These are phyloP conservation scores for Polymixis flavicincta DNA, from an alignment of 2,888 invertebrate species.

Conservation along the genomic window DNA sequence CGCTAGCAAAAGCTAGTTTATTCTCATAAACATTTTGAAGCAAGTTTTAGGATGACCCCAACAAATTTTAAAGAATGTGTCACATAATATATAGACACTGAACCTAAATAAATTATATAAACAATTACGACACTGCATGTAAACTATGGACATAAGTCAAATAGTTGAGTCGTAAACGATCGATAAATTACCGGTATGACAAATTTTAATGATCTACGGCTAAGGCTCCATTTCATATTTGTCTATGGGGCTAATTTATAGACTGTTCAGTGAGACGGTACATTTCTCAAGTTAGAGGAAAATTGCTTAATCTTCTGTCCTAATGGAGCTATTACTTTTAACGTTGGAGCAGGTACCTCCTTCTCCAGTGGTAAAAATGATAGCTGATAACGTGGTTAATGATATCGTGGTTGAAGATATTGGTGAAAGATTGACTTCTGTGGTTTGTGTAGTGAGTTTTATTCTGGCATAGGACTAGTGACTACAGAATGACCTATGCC, in stretches of 20 bases:
- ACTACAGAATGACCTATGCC: not conserved
- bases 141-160: conserved; percentile 34
- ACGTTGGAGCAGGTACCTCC: not conserved
- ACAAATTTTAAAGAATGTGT: conserved; percentile 11
- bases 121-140: conserved; percentile 38
- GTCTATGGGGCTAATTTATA: conserved; percentile 39
- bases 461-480: not conserved
- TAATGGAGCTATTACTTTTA: conserved; percentile 44
- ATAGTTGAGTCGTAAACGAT: conserved; percentile 44
- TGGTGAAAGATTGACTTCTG: conserved; percentile 12
- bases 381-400: too few relatives aligned
- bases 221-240: conserved; percentile 39
- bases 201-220: conserved; percentile 52
- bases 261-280: conserved; percentile 12
- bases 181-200: conserved; percentile 49
- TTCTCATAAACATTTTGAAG: not conserved
- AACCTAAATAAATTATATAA: conserved; percentile 30
- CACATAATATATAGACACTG: not conserved
- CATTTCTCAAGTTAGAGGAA: conserved; percentile 27
- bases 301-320: conserved; percentile 42
- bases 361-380: too few relatives aligned
- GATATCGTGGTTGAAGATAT: not conserved
- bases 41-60: not conserved
- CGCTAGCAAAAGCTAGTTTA: too few relatives aligned
- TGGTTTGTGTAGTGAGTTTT: not conserved